Percentiles rank a stretch among this genome's conserved stretches.
Conservation (phyloP, 2,113 vertebrate species). For the Rhagologus leucostigma region DNA sequence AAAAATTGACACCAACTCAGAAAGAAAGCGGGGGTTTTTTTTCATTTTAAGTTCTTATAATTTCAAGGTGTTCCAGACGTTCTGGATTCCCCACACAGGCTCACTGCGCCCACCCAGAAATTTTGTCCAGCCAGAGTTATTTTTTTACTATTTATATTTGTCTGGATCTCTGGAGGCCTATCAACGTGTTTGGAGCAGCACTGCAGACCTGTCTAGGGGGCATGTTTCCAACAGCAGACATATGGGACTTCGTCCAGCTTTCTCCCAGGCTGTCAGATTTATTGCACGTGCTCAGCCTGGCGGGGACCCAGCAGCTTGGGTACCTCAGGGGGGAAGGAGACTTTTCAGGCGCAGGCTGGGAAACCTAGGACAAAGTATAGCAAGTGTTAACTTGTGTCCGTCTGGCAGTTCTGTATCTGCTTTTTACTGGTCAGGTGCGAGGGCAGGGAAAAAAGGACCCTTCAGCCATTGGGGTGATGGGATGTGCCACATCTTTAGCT, state of each 20-base stretch:
- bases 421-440: neutral
- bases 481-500: neutral
- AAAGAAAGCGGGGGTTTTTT: neutral
- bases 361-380: neutral
- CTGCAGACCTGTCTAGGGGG: neutral
- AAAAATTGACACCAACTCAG: neutral
- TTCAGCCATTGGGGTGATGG: neutral
- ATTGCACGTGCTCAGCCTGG: neutral
- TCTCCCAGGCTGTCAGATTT: neutral
- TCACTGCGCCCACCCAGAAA: neutral
- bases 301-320: neutral
- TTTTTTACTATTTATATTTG: neutral
- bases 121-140: neutral
- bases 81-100: neutral
- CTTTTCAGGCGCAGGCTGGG: neutral
- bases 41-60: neutral
- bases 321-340: neutral
- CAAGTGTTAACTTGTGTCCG: neutral
- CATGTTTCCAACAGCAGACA: neutral
- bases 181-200: neutral
- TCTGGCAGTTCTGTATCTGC: neutral
- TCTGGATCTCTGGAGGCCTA: neutral
- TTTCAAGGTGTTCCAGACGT: neutral
- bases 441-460: neutral
- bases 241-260: neutral